These are phyloP conservation scores for Brachionus rubens DNA, from an alignment of 1,140 invertebrate species.

Conservation along the genomic window DNA sequence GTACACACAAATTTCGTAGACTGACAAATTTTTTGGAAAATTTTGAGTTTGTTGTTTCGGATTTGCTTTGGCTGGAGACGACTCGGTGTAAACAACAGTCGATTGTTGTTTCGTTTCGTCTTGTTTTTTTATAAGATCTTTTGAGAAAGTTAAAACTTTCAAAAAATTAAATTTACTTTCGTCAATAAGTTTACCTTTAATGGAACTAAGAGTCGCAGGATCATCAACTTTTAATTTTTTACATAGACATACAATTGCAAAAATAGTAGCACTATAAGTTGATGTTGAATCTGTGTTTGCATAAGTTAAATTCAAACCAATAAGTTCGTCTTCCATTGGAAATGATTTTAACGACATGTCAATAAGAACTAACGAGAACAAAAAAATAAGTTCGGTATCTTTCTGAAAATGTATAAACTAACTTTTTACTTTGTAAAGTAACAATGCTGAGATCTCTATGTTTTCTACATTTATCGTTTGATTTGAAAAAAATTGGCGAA, in stretches of 20 bases:
- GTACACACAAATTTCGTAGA: constrained; percentile 3
- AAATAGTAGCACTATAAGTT: too few species aligned
- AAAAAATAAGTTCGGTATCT: background rate
- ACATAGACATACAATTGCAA: background rate
- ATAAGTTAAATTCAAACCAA: background rate
- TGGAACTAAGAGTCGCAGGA: background rate
- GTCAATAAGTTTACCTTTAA: background rate
- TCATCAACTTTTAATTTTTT: background rate
- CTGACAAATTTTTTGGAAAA: background rate
- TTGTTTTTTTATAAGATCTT: background rate
- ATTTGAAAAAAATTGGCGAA: background rate
- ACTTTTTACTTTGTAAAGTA: constrained; percentile 18
- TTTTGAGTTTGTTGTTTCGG: background rate
- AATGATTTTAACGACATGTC: background rate
- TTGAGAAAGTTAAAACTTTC: background rate
- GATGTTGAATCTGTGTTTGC: background rate
- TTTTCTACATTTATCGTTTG: background rate
- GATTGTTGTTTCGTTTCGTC: background rate
- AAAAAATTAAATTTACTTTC: too few species aligned
- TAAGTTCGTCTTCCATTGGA: background rate
- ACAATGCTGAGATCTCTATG: background rate
- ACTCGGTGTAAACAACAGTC: background rate
- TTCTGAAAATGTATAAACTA: background rate
- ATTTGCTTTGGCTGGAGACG: too few species aligned
- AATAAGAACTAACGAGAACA: background rate